These are phyloP conservation scores for Copidosoma floridanum DNA, from an alignment of 1,140 invertebrate genomes.

Conservation along the genomic window DNA sequence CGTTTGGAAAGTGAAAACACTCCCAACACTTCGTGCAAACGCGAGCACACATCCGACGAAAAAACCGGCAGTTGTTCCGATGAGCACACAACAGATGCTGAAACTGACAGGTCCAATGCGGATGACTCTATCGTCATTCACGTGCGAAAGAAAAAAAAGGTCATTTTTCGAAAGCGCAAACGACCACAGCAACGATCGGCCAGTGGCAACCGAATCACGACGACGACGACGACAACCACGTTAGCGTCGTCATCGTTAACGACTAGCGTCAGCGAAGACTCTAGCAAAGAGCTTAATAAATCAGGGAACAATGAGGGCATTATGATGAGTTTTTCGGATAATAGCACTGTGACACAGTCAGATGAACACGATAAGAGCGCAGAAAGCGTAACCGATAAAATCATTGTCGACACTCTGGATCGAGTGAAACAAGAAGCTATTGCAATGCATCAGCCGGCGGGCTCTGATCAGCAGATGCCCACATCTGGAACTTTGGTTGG, in stretches of 20 bases:
- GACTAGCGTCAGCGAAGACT: neutral
- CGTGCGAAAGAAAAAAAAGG: conserved; percentile 49
- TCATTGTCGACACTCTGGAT: conserved; percentile 40
- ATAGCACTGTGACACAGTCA: neutral
- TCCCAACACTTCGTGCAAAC: neutral
- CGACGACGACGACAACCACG: neutral
- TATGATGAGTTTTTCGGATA: neutral
- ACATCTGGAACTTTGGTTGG: conserved; percentile 28
- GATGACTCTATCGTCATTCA: conserved; percentile 44
- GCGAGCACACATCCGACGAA: conserved; percentile 1
- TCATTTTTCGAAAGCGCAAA: conserved; percentile 51
- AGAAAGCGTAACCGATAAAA: neutral
- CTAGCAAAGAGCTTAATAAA: neutral
- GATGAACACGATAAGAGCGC: neutral
- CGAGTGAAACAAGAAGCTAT: conserved; percentile 48
- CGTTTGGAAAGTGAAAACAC: too few relatives aligned
- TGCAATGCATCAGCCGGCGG: conserved; percentile 34
- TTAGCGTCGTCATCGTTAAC: neutral
- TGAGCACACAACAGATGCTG: conserved; percentile 45
- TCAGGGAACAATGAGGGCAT: neutral
- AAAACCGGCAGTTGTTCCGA: conserved; percentile 16
- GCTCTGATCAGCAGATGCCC: conserved; percentile 43
- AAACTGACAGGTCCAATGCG: conserved; percentile 55
- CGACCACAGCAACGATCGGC: conserved; percentile 42
- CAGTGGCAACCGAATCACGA: neutral